These are phyloP conservation scores for Geophilus truncorum DNA, from an alignment of 2,888 invertebrate genomes.

Conservation along the genomic window DNA sequence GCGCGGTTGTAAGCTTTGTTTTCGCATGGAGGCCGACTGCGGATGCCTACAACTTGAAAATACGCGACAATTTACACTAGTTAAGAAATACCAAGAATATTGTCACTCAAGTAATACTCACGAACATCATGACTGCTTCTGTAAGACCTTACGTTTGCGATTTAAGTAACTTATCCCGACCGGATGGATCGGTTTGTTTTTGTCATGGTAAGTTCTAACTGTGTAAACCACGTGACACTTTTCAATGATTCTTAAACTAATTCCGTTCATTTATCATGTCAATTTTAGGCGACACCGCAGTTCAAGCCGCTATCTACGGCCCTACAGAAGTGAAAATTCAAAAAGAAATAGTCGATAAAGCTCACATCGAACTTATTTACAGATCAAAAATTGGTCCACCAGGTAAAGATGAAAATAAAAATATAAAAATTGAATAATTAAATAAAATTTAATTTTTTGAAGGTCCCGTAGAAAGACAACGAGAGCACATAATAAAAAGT, in stretches of 20 bases:
- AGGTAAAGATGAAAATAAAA: conserved; percentile 47
- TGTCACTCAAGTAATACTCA: background rate
- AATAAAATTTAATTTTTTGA: conserved; percentile 38
- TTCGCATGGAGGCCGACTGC: too few relatives aligned
- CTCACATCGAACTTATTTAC: conserved; percentile 71
- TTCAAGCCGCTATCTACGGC: conserved; percentile 72
- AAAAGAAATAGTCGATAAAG: conserved; percentile 70
- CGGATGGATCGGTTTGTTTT: conserved; percentile 72
- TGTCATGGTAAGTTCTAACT: conserved; percentile 75
- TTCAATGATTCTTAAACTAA: background rate
- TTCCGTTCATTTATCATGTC: background rate
- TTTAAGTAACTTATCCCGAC: conserved; percentile 64
- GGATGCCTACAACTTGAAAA: too few relatives aligned
- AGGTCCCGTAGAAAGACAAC: conserved; percentile 64
- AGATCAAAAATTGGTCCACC: conserved; percentile 71
- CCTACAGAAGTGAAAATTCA: conserved; percentile 72
- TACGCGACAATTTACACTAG: background rate
- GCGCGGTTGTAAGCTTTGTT: background rate
- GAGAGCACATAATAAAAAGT: conserved; percentile 68
- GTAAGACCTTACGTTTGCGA: conserved; percentile 53
- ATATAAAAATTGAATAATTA: background rate
- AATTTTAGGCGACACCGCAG: conserved; percentile 66
- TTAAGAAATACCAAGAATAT: background rate
- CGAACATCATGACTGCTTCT: background rate
- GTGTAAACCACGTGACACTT: background rate